Evolutionary conservation across 2,797 vertebrate genomes (phyloP).

Genomic region (Tokudaia tokunoshimensis): DNA sequence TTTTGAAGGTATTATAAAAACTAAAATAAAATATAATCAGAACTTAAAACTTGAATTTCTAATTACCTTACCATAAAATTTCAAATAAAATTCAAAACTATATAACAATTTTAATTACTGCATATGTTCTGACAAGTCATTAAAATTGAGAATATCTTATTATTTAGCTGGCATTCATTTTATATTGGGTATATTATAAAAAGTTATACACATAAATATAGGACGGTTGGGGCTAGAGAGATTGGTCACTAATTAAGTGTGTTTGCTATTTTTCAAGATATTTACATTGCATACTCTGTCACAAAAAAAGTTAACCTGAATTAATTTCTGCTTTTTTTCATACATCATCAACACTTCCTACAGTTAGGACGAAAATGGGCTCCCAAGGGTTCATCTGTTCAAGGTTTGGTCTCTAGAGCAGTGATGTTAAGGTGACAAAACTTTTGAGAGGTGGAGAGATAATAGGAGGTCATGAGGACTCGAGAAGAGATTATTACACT

Average conservation of each 20-base stretch:
- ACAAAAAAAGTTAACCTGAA: not conserved
- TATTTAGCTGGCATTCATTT: not conserved
- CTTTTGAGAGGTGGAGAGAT: not conserved
- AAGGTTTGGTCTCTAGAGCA: not conserved
- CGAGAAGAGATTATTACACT: not conserved
- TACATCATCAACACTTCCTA: not conserved
- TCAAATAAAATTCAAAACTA: conserved; percentile 38
- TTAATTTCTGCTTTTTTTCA: not conserved
- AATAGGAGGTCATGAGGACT: not conserved
- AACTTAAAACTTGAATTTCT: not conserved
- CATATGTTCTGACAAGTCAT: conserved; percentile 7
- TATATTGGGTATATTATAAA: not conserved
- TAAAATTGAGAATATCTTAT: not conserved
- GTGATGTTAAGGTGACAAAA: not conserved
- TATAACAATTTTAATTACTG: not conserved
- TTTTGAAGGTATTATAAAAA: not conserved
- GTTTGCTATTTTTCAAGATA: not conserved
- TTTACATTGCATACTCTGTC: not conserved
- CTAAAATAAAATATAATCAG: not conserved
- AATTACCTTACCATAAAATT: not conserved
- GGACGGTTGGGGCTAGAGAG: not conserved
- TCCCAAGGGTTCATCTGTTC: not conserved
- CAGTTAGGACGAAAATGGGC: not conserved
- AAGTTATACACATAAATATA: not conserved
- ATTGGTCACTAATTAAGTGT: not conserved